Evolutionary conservation across 2,797 vertebrate species (phyloP), one percentile per base, ranked within the genome.

Genomic region (Fistularia tabacaria): DNA sequence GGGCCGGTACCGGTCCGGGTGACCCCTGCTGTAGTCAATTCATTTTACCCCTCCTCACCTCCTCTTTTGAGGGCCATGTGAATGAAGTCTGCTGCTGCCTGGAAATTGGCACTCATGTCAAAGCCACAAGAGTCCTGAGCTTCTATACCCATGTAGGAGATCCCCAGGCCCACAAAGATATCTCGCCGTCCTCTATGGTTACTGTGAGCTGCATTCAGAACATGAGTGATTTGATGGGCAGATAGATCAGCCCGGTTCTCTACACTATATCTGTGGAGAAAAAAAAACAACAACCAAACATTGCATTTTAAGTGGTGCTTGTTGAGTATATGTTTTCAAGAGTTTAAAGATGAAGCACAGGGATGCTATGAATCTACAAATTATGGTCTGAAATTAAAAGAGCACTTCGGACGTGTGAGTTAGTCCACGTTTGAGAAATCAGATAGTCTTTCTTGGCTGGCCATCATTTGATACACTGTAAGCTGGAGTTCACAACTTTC

Each of bases 31-130:
- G 12, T 9, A 14, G n/a, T 14, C n/a, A 37, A 10, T 14, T 50
- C 45, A 10, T 1, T 6, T 9, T 7, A 7, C 14, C 2, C 39
- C 9, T 13, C 10, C 63, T 57, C 49, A 82, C 93, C 94, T 91
- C 91, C 82, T 51, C 81, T 88, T 73, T 80, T 85, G 47, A 98
- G 89, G 0, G 92, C 94, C 1, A 80, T 83, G 71, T 95, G 92
- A 67, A 98, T 97, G 76, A 98, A 98, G 61, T 94, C 91, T 0
- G 94, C 92, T 0, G 93, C 94, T 0, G 88, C 81, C 50, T 91
- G 87, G 80, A 98, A 98, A 85, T 95, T 92, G 81, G 91, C 81
- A 13, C 93, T 98, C 92, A 97, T 93, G 85, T 98, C 93, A 14
- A 93, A 97, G 54, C 81, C 80, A 8, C 89, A 92, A 0, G 92